Base-by-base conservation (phyloP, 2,797 vertebrate species). In the Crax fasciolata region DNA sequence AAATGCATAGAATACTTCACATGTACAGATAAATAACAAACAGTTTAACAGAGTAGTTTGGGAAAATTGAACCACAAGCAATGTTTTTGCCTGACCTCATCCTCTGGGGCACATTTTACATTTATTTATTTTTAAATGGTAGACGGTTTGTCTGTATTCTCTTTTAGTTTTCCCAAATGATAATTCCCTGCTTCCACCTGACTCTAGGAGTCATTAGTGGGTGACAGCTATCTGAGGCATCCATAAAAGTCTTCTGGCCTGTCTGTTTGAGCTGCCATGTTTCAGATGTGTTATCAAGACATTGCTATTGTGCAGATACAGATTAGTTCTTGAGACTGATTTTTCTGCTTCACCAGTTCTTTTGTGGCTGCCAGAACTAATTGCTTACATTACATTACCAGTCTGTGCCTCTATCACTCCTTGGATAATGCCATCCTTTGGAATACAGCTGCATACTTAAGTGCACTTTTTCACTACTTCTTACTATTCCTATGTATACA, bases 361-460 rank as follows among this genome's bases (percentile, higher is more conserved):
- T 97, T 97, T 94, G 93, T 95, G 86, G 93, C 93, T 97, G 96
- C 95, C 97, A 96, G 96, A 93, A 95, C 91, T 97, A 97, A 97
- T 95, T 97, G 95, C 90, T 97, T 95, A 93, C 94, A 96, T 97
- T 97, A 97, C 95, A 92, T 93, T 97, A 92, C 96, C 97, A 97
- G 30, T 92, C 85, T 93, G 83, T 86, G 90, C 96, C 94, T 97
- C 96, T 91, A 95, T 97, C 95, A 96, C 71, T 93, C 93, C 84
- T 95, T 92, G 94, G 90, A 97, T 94, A 91, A 96, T 94, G 96
- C 43, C 25, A 84, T 94, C 84, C 80, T 1, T 89, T 85, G 92
- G 92, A 46, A 52, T 89, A 81, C 91, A 94, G 84, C 90, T 95
- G 79, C 81, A 61, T 93, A 90, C 80, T 95, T 94, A 96, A 90